Evolutionary conservation across 2,797 vertebrate species (phyloP).

Genomic region (Myotis planiceps): DNA sequence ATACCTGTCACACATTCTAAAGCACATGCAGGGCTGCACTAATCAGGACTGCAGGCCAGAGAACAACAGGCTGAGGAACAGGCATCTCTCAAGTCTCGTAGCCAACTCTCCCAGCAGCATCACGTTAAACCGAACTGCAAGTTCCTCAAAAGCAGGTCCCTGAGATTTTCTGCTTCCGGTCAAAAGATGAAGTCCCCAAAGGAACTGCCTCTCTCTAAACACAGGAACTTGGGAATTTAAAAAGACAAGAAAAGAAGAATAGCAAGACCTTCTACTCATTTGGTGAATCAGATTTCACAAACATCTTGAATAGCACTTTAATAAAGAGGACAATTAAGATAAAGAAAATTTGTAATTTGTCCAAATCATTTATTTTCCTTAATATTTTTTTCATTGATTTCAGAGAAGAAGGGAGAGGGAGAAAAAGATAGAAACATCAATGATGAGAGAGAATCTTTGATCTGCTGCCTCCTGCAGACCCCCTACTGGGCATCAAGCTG

Average conservation of each 20-base stretch:
- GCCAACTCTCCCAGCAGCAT: neutral
- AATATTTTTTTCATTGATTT: too few species aligned
- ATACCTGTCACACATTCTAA: neutral
- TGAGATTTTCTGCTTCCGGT: constrained; percentile 31
- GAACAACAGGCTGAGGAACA: neutral
- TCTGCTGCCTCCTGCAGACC: too few species aligned
- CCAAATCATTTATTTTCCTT: neutral
- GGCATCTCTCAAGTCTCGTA: neutral
- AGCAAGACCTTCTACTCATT: neutral
- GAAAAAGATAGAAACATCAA: too few species aligned
- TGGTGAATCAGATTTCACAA: constrained; percentile 15
- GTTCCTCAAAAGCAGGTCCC: constrained; percentile 35
- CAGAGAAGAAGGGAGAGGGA: too few species aligned
- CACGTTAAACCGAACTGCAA: neutral
- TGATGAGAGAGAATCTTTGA: too few species aligned
- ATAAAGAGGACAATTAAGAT: neutral
- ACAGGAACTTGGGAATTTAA: neutral
- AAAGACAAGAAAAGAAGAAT: neutral
- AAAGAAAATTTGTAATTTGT: constrained; percentile 34
- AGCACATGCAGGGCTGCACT: too few species aligned
- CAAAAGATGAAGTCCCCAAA: neutral
- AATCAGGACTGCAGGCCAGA: neutral
- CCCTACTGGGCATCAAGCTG: too few species aligned
- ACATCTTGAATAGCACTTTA: neutral
- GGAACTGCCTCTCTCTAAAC: neutral